Evolutionary conservation across 2,113 vertebrate genomes (phyloP), one percentile per base, ranked within the genome.

Genomic region (Benitochromis conjunctus): DNA sequence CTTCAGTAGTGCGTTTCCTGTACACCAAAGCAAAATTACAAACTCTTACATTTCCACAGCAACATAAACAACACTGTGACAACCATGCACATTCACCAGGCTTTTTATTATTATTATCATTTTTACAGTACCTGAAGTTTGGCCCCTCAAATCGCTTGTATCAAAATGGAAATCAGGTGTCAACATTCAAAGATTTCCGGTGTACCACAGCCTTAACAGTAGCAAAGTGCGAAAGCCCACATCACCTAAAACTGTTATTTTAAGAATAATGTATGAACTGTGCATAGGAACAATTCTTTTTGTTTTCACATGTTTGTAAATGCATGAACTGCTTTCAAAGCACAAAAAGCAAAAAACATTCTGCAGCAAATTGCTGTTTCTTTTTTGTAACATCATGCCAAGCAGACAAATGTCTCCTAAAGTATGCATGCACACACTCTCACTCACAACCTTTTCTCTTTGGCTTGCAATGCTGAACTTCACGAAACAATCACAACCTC

Each of bases 161-260:
- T 86, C 77, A 88, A 90, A 88, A 92, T 64, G 77, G 89, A 86
- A 86, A 55, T 64, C 8, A 34, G 43, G 18, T 77, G 82, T 79
- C 8, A 24, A 89, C 92, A 93, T 91, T 93, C 83, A 89, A 41
- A 81, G 38, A 57, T 76, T 57, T 92, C 87, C 79, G 62, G 80
- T 53, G 24, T 57, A 76, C 78, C 79, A 24, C 26, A 88, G 48
- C 51, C 60, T 48, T 48, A 79, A n/a, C 46, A 79, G 5, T 90
- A 86, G 38, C 89, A 92, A 94, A 94, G 94, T 94, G 94, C 92
- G 89, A 94, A 86, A 89, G 12, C 41, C 6, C 48, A 77, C 62
- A 84, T 79, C 71, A 86, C 81, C 87, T 88, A 79, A 88, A 94
- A 90, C 9, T 16, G 10, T 82, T 64, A 86, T 78, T 81, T 78